These are phyloP conservation scores for Channallabes apus DNA, from an alignment of 2,797 vertebrate genomes.

Conservation along the genomic window DNA sequence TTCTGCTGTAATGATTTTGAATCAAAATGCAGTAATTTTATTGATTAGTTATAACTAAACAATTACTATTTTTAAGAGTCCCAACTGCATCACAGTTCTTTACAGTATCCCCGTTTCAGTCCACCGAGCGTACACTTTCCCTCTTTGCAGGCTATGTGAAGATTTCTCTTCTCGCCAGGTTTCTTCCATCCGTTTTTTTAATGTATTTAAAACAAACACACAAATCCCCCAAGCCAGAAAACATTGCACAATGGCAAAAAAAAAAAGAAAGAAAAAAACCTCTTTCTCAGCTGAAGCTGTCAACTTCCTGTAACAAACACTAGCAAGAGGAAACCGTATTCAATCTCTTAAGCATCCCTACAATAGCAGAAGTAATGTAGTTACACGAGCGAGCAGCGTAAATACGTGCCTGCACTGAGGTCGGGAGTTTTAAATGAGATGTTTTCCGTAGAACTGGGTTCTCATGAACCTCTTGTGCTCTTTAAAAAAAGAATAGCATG, in stretches of 20 bases:
- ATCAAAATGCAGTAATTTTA: neutral
- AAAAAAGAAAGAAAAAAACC: neutral
- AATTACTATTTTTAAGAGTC: neutral
- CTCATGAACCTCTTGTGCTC: neutral
- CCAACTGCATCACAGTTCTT: too few relatives aligned
- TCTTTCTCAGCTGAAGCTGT: neutral
- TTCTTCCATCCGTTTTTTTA: neutral
- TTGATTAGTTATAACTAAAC: neutral
- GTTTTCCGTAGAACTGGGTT: neutral
- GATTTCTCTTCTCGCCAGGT: constrained; percentile 32
- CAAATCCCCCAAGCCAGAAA: constrained; percentile 31
- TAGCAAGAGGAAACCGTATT: neutral
- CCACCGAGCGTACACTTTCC: neutral
- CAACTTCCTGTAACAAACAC: neutral
- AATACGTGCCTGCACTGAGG: neutral
- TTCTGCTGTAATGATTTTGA: neutral
- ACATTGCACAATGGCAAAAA: constrained; percentile 31
- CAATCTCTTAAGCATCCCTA: neutral
- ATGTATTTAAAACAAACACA: constrained; percentile 45
- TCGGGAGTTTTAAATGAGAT: neutral
- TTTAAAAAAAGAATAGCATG: neutral
- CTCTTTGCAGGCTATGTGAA: constrained; percentile 21
- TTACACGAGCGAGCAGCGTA: neutral
- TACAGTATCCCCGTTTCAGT: too few relatives aligned
- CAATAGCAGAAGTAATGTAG: neutral